Percentiles rank a stretch among this genome's conserved stretches.
phyloP scores from a whole-genome alignment of 2,113 vertebrate genomes.

The Phoenicopterus ruber region DNA sequence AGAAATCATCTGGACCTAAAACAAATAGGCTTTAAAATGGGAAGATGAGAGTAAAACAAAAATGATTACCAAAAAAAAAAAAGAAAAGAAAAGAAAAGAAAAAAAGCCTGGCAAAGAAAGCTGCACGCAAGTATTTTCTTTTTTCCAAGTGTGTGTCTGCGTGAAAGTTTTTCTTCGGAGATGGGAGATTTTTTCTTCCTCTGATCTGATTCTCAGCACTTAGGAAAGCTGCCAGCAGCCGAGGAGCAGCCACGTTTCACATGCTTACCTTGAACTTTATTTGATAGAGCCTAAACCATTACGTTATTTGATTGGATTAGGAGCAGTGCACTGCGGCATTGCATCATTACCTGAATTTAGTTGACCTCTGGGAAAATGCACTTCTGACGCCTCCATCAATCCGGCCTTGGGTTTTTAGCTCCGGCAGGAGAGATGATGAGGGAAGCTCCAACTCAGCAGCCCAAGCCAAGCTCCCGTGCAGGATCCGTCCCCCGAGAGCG shows the following conservation, averaged over 20 bases:
- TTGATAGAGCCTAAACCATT: conserved; percentile 6
- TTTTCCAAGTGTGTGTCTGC: background rate
- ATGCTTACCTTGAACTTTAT: conserved; percentile 36
- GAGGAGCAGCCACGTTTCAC: background rate
- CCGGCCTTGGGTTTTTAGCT: background rate
- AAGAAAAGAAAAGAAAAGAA: background rate
- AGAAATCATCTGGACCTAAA: background rate
- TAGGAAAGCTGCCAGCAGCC: conserved; percentile 48
- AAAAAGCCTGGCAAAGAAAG: background rate
- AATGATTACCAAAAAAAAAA: background rate
- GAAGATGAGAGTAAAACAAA: background rate
- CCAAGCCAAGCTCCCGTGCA: background rate
- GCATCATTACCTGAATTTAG: conserved; percentile 24
- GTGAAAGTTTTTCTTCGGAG: background rate
- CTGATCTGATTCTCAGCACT: conserved; percentile 5
- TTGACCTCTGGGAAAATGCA: background rate
- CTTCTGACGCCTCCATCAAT: background rate
- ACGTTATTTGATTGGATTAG: background rate
- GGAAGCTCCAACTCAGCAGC: background rate
- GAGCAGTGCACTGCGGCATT: background rate
- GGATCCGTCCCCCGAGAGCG: background rate
- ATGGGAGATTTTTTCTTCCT: background rate
- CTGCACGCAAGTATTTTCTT: background rate
- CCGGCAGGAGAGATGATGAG: background rate
- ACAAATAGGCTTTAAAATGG: background rate